A percentile compares a stretch with the other conserved stretches of the same genome.
These are phyloP conservation scores for Alentia gelatinosa DNA, from an alignment of 2,888 invertebrate species.

Conservation along the genomic window DNA sequence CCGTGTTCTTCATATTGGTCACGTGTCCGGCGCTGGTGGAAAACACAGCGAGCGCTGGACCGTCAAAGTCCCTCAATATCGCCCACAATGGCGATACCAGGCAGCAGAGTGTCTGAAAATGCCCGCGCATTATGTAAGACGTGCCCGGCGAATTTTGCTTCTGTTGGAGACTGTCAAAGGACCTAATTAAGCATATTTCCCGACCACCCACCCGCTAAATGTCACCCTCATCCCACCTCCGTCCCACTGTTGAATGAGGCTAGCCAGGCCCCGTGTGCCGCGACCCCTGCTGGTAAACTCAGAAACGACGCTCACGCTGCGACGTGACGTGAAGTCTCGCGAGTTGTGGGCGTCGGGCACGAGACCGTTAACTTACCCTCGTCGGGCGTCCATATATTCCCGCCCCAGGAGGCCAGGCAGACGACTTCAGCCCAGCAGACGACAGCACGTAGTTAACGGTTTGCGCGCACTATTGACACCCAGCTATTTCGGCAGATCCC, in stretches of 20 bases:
- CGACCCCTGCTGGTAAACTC: background rate
- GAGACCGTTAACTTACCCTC: background rate
- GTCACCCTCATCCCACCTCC: background rate
- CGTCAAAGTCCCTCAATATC: slow-evolving; percentile 19
- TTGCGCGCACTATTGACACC: background rate
- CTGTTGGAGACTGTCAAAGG: slow-evolving; percentile 10
- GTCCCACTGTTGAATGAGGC: background rate
- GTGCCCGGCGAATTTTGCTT: background rate
- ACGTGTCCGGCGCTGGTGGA: background rate
- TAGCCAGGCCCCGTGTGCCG: background rate
- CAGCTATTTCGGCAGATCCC: background rate
- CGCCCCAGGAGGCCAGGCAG: background rate
- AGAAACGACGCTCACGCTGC: background rate
- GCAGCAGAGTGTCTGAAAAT: background rate
- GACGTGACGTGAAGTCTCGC: slow-evolving; percentile 27
- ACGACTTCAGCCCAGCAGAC: background rate
- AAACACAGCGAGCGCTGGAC: background rate
- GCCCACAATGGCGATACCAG: slow-evolving; percentile 9
- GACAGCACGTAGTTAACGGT: slow-evolving; percentile 8
- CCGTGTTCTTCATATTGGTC: background rate
- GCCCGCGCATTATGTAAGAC: slow-evolving; percentile 17
- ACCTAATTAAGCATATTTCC: slow-evolving; percentile 15
- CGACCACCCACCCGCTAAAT: background rate
- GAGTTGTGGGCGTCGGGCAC: background rate
- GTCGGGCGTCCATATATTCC: background rate